Evolutionary conservation across 2,888 invertebrate genomes (phyloP).

Genomic region (Diloba caeruleocephala): DNA sequence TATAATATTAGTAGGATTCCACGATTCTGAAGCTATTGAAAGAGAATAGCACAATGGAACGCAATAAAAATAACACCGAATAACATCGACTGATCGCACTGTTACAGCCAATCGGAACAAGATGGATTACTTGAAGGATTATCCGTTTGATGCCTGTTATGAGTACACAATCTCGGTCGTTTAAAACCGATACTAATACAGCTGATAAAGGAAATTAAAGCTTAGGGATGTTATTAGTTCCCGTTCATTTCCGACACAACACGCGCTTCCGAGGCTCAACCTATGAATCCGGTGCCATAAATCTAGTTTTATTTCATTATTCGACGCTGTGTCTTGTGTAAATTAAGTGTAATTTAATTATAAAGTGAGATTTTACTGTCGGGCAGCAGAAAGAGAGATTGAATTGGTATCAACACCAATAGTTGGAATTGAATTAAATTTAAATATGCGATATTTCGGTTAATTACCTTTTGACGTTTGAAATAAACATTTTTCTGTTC

Average conservation of each 20-base stretch:
- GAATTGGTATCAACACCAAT: neutral
- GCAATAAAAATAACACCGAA: conserved; percentile 25
- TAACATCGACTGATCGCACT: conserved; percentile 20
- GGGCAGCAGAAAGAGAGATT: neutral
- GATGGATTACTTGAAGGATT: conserved; percentile 39
- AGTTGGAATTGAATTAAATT: no score
- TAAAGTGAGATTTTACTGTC: conserved; percentile 20
- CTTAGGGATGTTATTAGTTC: neutral
- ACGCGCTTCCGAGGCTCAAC: neutral
- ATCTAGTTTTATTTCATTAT: conserved; percentile 34
- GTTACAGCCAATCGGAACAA: conserved; percentile 27
- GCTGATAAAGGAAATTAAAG: conserved; percentile 1
- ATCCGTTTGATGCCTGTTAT: conserved; percentile 17
- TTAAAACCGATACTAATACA: neutral
- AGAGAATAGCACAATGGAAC: conserved; percentile 23
- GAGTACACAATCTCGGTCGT: neutral
- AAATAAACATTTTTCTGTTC: no score
- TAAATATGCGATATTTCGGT: no score
- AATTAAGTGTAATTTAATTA: conserved; percentile 12
- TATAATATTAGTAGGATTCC: no score
- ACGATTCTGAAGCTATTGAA: conserved; percentile 2
- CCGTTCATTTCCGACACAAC: neutral
- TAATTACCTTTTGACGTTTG: no score
- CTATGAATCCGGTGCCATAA: conserved; percentile 9
- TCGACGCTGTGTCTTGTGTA: conserved; percentile 8